A percentile compares a stretch with the other conserved stretches of the same genome.
phyloP scores from a whole-genome alignment of 1,140 invertebrate genomes.

The Trachelipus rathkii region DNA sequence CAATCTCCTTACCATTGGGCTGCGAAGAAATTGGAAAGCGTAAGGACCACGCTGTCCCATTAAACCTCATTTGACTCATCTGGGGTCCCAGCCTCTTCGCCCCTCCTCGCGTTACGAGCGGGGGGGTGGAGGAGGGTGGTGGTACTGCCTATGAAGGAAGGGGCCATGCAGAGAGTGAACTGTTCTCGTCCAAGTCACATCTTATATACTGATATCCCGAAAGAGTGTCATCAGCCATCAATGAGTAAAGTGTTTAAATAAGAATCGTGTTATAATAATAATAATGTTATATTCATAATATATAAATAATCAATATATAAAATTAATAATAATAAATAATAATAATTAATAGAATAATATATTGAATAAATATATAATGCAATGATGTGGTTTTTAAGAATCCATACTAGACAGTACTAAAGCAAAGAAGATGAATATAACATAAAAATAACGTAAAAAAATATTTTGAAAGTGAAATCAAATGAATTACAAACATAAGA shows the following conservation, averaged over 20 bases:
- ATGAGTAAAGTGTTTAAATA: too few species aligned
- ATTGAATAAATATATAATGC: too few species aligned
- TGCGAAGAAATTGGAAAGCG: not conserved
- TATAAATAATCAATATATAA: not conserved
- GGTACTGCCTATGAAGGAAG: slow-evolving; percentile 24
- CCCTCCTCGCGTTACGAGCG: too few species aligned
- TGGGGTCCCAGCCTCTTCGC: not conserved
- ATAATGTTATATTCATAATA: not conserved
- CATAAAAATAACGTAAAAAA: too few species aligned
- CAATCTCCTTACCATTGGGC: not conserved
- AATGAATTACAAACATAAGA: too few species aligned
- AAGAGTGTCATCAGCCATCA: slow-evolving; percentile 2
- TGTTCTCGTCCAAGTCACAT: slow-evolving; percentile 19
- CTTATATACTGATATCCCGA: not conserved
- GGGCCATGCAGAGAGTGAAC: slow-evolving; percentile 16
- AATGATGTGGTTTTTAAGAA: too few species aligned
- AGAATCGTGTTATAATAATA: slow-evolving; percentile 8
- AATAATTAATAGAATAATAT: too few species aligned
- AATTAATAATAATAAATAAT: not conserved
- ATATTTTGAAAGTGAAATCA: too few species aligned
- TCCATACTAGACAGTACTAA: too few species aligned
- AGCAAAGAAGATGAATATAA: too few species aligned
- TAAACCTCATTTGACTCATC: not conserved
- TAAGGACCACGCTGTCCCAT: not conserved
- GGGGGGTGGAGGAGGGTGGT: slow-evolving; percentile 25